These are phyloP conservation scores for Sylvilagus floridanus DNA, from an alignment of 2,797 vertebrate genomes.

Conservation along the genomic window DNA sequence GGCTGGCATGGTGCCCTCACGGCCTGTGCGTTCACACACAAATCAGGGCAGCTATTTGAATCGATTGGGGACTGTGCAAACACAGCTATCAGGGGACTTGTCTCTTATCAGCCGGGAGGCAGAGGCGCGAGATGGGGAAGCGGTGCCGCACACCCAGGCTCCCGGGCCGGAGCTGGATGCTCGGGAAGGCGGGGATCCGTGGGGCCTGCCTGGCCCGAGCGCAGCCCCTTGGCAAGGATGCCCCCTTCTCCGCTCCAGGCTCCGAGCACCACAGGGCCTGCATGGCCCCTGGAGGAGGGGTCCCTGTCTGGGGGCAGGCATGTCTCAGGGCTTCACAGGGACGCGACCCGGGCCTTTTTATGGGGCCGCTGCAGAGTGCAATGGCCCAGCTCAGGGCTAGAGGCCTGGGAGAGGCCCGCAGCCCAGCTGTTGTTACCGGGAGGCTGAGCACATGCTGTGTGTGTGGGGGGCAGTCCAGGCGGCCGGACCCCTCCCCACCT, in stretches of 20 bases:
- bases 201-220: too few species aligned
- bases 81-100: slow-evolving; percentile 65
- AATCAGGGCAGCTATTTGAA: slow-evolving; percentile 68
- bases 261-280: not conserved
- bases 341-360: not conserved
- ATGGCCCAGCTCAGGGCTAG: not conserved
- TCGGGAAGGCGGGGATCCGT: not conserved
- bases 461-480: rapidly evolving
- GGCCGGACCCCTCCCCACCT: not conserved
- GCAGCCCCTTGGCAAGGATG: not conserved
- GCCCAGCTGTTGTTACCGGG: not conserved
- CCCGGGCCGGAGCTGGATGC: not conserved
- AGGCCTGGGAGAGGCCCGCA: not conserved
- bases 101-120: slow-evolving; percentile 69
- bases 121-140: not conserved
- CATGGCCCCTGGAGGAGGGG: not conserved
- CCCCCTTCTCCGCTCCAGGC: not conserved
- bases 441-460: not conserved
- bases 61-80: slow-evolving; percentile 75
- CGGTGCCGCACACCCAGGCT: not conserved
- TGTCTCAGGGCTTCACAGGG: not conserved
- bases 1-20: slow-evolving; percentile 55
- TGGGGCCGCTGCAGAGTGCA: not conserved
- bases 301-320: not conserved
- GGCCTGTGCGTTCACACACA: not conserved